Evolutionary conservation across 1,140 invertebrate genomes (phyloP).

Genomic region (Brachionus plicatilis): DNA sequence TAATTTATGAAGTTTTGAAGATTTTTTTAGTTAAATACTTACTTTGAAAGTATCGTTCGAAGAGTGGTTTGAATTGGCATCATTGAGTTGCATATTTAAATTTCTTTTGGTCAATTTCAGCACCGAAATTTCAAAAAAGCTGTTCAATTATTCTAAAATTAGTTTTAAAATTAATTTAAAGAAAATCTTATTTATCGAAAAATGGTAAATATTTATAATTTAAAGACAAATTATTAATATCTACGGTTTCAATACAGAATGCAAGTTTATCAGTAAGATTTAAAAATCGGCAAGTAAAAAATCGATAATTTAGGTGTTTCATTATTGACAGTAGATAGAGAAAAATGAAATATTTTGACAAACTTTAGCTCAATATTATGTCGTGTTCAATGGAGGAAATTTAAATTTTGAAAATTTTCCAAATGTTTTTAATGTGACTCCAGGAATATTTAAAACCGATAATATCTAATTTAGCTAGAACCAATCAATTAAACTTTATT

Average conservation of each 20-base stretch:
- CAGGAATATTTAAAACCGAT: not conserved
- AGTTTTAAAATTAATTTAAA: not conserved
- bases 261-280: not conserved
- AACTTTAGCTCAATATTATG: not conserved
- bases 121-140: not conserved
- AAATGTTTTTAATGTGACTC: not conserved
- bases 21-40: not conserved
- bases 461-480: not conserved
- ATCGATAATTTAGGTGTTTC: not conserved
- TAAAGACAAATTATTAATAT: not conserved
- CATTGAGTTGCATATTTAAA: not conserved
- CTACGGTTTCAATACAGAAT: not conserved
- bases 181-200: not conserved
- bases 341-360: not conserved
- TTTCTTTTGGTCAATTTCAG: not conserved
- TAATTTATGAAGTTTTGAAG: no score
- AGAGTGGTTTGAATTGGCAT: not conserved
- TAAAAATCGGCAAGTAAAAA: not conserved
- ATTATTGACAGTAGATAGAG: not conserved
- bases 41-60: not conserved
- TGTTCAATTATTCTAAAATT: not conserved
- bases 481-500: not conserved
- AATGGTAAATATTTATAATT: not conserved
- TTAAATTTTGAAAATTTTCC: not conserved
- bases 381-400: not conserved